A percentile compares a stretch with the other conserved stretches of the same genome.
phyloP scores from a whole-genome alignment of 2,797 vertebrate genomes.

The Loris lydekkerianus region DNA sequence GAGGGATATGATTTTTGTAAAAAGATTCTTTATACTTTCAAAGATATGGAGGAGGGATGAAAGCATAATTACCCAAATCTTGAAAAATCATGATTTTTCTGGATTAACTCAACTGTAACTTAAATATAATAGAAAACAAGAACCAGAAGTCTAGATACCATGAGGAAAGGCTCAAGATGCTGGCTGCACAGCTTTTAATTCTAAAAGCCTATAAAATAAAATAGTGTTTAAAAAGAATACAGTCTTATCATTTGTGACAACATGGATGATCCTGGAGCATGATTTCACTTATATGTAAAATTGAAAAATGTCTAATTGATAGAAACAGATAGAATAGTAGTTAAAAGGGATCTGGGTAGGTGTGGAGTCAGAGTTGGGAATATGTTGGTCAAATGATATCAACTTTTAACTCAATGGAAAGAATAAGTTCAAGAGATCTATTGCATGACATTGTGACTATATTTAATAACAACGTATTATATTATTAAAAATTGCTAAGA shows the following conservation, averaged over 20 bases:
- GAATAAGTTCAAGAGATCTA: neutral
- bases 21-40: neutral
- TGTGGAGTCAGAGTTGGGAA: too few relatives aligned
- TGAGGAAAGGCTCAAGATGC: neutral
- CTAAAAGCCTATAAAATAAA: constrained; percentile 11
- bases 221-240: too few relatives aligned
- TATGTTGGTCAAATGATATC: too few relatives aligned
- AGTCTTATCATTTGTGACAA: too few relatives aligned
- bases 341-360: too few relatives aligned
- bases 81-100: constrained; percentile 24
- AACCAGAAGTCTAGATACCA: neutral
- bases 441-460: neutral
- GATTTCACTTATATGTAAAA: too few relatives aligned
- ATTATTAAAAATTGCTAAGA: neutral
- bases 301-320: too few relatives aligned
- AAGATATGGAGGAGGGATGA: neutral
- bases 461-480: neutral
- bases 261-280: too few relatives aligned
- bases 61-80: neutral
- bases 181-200: neutral
- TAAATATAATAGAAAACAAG: constrained; percentile 44
- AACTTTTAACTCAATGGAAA: neutral
- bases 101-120: neutral
- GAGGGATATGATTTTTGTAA: neutral
- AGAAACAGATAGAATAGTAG: too few relatives aligned